Percentiles rank a stretch among this genome's conserved stretches.
Evolutionary conservation across 2,888 invertebrate species (phyloP).

Genomic region (Vannuccia rotundouncinata): DNA sequence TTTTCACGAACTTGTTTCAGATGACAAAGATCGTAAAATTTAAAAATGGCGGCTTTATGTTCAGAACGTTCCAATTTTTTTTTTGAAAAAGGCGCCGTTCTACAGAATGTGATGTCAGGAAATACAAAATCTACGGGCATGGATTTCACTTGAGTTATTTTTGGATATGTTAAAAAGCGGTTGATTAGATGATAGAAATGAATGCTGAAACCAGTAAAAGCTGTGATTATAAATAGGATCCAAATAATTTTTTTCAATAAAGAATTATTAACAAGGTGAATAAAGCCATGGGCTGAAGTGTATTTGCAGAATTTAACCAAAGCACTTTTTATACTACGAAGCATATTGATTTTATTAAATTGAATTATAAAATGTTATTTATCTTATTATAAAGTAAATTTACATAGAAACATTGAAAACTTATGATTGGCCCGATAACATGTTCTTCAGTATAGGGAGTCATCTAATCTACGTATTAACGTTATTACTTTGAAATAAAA

Average conservation of each 20-base stretch:
- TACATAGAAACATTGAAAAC: too few relatives aligned
- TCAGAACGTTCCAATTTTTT: not conserved
- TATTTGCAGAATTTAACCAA: not conserved
- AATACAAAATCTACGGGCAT: not conserved
- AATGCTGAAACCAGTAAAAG: not conserved
- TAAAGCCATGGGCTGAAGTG: not conserved
- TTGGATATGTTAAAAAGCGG: not conserved
- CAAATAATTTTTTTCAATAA: not conserved
- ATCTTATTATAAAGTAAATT: too few relatives aligned
- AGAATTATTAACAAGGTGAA: not conserved
- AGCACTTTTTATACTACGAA: too few relatives aligned
- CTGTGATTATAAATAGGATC: not conserved
- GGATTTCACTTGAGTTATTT: not conserved
- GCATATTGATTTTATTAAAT: too few relatives aligned
- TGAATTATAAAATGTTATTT: too few relatives aligned
- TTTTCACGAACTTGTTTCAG: not conserved
- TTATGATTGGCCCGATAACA: too few relatives aligned
- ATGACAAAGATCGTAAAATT: not conserved
- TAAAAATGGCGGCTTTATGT: not conserved
- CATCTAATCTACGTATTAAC: too few relatives aligned
- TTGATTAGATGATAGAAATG: not conserved
- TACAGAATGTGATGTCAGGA: not conserved
- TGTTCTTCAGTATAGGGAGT: too few relatives aligned
- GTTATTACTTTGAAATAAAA: too few relatives aligned
- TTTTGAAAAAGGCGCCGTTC: not conserved